Percentiles rank a stretch among this genome's conserved stretches.
These are phyloP conservation scores for Acleris cristana DNA, from an alignment of 2,888 invertebrate genomes.

Conservation along the genomic window DNA sequence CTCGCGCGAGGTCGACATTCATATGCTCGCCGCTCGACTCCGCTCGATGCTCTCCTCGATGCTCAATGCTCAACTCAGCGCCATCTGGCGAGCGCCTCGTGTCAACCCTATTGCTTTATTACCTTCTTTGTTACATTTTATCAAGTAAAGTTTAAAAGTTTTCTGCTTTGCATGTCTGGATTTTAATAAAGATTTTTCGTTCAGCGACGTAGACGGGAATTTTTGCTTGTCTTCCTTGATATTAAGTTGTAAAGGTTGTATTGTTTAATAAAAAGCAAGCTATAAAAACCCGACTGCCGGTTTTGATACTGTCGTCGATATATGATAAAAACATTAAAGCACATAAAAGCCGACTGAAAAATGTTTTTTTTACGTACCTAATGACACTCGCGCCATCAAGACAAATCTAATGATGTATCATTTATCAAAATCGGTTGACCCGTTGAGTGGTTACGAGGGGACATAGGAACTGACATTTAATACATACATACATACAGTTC, in stretches of 20 bases:
- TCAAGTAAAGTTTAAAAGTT: slow-evolving; percentile 22
- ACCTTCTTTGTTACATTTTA: slow-evolving; percentile 26
- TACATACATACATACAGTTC: too few species aligned
- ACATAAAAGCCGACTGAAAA: too few species aligned
- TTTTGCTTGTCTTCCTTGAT: neutral
- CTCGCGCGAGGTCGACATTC: slow-evolving; percentile 34
- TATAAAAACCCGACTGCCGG: too few species aligned
- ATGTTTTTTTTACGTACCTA: too few species aligned
- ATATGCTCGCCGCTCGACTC: slow-evolving; percentile 29
- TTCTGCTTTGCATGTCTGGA: slow-evolving; percentile 3
- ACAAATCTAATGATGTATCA: too few species aligned
- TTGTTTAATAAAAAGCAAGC: neutral
- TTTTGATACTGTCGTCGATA: too few species aligned
- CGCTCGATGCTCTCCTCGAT: slow-evolving; percentile 12
- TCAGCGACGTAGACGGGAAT: neutral
- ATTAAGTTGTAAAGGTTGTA: neutral
- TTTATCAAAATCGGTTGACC: too few species aligned
- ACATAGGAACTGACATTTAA: too few species aligned
- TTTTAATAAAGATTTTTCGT: neutral
- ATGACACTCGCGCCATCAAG: too few species aligned
- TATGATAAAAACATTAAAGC: too few species aligned
- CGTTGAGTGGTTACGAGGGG: too few species aligned
- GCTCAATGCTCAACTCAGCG: slow-evolving; percentile 24
- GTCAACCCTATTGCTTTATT: slow-evolving; percentile 32
- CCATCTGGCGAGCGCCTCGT: slow-evolving; percentile 24